Evolutionary conservation across 2,113 vertebrate species (phyloP).

Genomic region (Zonotrichia leucophrys): DNA sequence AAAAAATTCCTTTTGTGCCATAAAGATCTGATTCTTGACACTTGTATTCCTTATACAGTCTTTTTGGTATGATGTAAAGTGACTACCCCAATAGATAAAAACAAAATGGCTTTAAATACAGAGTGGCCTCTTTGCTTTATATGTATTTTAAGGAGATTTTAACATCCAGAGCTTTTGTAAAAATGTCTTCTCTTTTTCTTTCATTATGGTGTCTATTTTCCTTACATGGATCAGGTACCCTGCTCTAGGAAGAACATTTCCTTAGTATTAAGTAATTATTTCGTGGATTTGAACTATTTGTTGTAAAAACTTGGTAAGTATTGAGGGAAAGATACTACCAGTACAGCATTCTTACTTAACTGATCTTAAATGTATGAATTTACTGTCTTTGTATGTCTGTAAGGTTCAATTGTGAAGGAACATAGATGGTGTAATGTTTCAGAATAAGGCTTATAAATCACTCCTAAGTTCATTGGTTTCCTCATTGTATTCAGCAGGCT

Average conservation of each 20-base stretch:
- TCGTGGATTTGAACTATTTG: not conserved
- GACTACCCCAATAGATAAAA: constrained; percentile 65
- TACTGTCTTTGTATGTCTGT: not conserved
- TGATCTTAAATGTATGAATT: not conserved
- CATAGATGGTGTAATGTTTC: not conserved
- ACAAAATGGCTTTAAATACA: constrained; percentile 41
- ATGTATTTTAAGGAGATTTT: not conserved
- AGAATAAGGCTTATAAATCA: not conserved
- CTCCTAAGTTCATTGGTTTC: not conserved
- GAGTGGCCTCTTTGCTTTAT: constrained; percentile 49
- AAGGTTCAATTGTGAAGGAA: not conserved
- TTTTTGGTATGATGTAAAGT: constrained; percentile 67
- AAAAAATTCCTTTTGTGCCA: constrained; percentile 52
- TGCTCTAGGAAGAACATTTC: not conserved
- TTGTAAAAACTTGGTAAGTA: not conserved
- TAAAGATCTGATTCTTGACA: constrained; percentile 48
- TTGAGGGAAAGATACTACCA: not conserved
- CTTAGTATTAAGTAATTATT: not conserved
- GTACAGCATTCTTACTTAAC: not conserved
- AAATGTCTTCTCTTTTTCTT: not conserved
- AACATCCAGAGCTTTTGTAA: not conserved
- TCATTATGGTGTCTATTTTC: not conserved
- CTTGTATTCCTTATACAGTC: constrained; percentile 38
- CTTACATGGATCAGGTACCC: not conserved
- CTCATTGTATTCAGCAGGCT: not conserved